Evolutionary conservation across 1,140 invertebrate genomes (phyloP).

Genomic region (Drosophila jambulina): DNA sequence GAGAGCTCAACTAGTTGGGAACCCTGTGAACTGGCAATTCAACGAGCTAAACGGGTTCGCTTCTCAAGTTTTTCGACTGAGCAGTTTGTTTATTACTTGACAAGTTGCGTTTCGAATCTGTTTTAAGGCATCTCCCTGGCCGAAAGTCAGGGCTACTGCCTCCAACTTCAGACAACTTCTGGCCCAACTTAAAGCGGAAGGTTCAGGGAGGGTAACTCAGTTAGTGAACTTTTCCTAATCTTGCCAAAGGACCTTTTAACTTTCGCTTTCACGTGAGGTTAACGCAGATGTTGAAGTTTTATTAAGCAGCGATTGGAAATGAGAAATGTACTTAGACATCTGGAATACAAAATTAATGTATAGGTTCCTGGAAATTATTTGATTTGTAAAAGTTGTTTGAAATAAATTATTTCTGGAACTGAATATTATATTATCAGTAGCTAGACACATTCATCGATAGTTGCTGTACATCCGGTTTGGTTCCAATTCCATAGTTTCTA

Average conservation of each 20-base stretch:
- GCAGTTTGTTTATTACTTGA: conserved; percentile 49
- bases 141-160: conserved; percentile 13
- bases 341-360: background rate
- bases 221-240: conserved; percentile 33
- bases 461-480: background rate
- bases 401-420: background rate
- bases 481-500: background rate
- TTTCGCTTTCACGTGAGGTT: conserved; percentile 12
- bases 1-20: conserved; percentile 27
- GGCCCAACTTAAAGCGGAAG: background rate
- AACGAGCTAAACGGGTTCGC: conserved; percentile 40
- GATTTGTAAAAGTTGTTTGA: background rate
- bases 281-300: background rate
- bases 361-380: background rate
- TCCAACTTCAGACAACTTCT: conserved; percentile 20
- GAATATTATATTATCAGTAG: background rate
- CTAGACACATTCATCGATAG: background rate
- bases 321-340: background rate
- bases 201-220: background rate
- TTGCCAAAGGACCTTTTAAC: conserved; percentile 13
- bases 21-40: conserved; percentile 40
- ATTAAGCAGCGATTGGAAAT: conserved; percentile 4
- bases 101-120: conserved; percentile 38
- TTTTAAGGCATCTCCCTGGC: conserved; percentile 15
- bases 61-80: conserved; percentile 46